phyloP scores from a whole-genome alignment of 64 coral and sea anemone species.

The Stichodactyla mertensii region DNA sequence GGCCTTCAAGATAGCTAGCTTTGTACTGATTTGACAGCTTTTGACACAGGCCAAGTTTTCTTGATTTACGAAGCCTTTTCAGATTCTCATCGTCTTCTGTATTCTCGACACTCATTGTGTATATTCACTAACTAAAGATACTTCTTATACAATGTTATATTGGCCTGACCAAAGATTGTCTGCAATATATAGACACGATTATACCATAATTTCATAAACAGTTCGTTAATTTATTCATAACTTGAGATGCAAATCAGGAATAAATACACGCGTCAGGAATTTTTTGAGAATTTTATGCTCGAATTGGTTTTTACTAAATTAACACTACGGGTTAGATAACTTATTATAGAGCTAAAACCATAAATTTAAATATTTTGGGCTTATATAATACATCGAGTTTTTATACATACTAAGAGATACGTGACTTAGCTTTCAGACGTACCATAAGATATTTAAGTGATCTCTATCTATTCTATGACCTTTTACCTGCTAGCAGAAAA shows the following conservation, averaged over 20 bases:
- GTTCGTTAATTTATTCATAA: neutral
- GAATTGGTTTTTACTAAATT: too few relatives aligned
- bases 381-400: too few relatives aligned
- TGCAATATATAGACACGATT: neutral
- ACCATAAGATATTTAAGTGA: neutral
- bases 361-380: too few relatives aligned
- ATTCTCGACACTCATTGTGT: neutral
- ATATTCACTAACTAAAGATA: neutral
- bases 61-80: conserved; percentile 55
- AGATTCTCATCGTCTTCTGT: conserved; percentile 19
- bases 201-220: neutral
- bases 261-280: neutral
- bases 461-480: neutral
- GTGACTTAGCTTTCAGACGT: too few relatives aligned
- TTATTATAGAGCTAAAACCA: too few relatives aligned
- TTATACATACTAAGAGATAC: too few relatives aligned
- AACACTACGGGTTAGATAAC: too few relatives aligned
- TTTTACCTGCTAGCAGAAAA: neutral
- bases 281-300: neutral
- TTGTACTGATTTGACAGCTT: conserved; percentile 52
- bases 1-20: conserved; percentile 59
- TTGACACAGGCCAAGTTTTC: conserved; percentile 71
- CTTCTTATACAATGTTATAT: neutral
- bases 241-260: neutral
- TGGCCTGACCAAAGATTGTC: too few relatives aligned